A percentile compares a stretch with the other conserved stretches of the same genome.
These are phyloP conservation scores for Plutomurus gul DNA, from an alignment of 1,140 invertebrate species.

Conservation along the genomic window DNA sequence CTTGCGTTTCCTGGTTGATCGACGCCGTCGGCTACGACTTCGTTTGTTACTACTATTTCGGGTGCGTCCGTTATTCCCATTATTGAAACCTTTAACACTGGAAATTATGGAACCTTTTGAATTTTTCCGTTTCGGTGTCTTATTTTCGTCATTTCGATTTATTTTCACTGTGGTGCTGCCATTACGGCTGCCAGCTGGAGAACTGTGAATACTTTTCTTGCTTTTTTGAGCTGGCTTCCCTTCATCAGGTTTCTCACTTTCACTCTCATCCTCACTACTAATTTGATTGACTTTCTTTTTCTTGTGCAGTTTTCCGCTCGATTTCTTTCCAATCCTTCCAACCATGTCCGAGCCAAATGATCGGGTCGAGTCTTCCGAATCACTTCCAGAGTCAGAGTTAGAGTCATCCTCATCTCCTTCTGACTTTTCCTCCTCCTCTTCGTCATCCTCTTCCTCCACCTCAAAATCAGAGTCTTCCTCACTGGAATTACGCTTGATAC, in stretches of 20 bases:
- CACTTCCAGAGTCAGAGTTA: not conserved
- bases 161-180: not conserved
- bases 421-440: constrained; percentile 40
- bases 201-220: constrained; percentile 12
- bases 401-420: constrained; percentile 32
- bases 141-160: not conserved
- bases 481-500: constrained; percentile 42
- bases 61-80: not conserved
- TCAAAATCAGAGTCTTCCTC: constrained; percentile 52
- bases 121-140: not conserved
- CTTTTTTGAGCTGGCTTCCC: not conserved
- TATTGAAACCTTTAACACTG: not conserved
- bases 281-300: constrained; percentile 31
- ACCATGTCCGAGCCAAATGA: not conserved
- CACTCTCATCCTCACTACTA: constrained; percentile 18
- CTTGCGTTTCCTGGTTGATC: constrained; percentile 34
- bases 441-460: constrained; percentile 49
- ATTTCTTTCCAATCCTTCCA: not conserved
- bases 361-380: not conserved
- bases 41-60: not conserved
- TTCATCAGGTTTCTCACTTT: not conserved
- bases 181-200: not conserved
- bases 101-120: not conserved
- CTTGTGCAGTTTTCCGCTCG: not conserved
- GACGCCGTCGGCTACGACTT: not conserved